Percentiles rank a stretch among this genome's conserved stretches.
These are phyloP conservation scores for Bufo bufo DNA, from an alignment of 2,113 vertebrate genomes.

Conservation along the genomic window DNA sequence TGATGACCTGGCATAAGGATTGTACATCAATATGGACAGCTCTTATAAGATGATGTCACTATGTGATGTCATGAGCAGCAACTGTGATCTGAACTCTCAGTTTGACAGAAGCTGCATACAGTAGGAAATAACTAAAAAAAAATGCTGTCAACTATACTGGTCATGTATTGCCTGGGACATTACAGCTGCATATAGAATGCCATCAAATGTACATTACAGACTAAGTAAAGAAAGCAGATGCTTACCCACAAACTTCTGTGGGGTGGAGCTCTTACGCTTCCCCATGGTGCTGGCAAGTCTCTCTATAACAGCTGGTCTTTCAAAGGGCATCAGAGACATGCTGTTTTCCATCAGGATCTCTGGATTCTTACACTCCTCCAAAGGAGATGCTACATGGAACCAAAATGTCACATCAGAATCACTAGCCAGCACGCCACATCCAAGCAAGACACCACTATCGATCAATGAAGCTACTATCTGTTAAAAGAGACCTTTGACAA, in stretches of 20 bases:
- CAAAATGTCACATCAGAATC: conserved; percentile 70
- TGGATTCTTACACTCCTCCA: conserved; percentile 87
- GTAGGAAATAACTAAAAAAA: not conserved
- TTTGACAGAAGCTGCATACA: no score
- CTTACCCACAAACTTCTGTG: conserved; percentile 99
- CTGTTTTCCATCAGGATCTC: conserved; percentile 85
- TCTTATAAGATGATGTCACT: not conserved
- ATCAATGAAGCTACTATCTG: not conserved
- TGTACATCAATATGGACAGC: no score
- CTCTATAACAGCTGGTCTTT: conserved; percentile 96
- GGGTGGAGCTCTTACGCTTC: conserved; percentile 98
- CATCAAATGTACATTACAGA: conserved; percentile 5
- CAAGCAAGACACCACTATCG: conserved; percentile 26
- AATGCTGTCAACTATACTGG: not conserved
- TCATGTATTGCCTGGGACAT: not conserved
- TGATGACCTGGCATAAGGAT: no score
- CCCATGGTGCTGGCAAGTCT: conserved; percentile 92
- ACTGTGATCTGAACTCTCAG: not conserved
- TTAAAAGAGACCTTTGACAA: not conserved
- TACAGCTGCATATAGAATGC: not conserved
- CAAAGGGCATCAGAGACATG: conserved; percentile 86
- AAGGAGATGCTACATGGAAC: conserved; percentile 78
- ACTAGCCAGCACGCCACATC: conserved; percentile 15
- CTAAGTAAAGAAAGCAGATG: conserved; percentile 57
- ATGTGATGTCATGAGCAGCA: not conserved